Conservation (phyloP, 2,113 vertebrate species). For the Ifrita kowaldi region DNA sequence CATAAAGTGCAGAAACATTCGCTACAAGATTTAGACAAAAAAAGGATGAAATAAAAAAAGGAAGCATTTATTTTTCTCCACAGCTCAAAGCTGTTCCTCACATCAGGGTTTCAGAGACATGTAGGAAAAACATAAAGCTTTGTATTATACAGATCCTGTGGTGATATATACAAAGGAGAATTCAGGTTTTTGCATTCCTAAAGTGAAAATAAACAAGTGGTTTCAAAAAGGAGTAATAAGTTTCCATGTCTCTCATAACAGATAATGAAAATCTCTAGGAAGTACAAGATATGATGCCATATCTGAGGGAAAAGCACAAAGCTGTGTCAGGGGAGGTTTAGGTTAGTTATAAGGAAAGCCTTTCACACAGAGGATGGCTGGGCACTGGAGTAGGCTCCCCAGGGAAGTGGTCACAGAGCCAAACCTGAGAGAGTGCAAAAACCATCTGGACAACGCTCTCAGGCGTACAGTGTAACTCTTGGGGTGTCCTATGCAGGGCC, state of each 20-base stretch:
- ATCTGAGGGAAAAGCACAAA: neutral
- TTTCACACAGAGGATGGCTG: neutral
- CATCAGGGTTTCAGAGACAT: neutral
- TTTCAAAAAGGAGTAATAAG: neutral
- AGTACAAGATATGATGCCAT: neutral
- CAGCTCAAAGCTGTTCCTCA: neutral
- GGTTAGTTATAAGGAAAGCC: neutral
- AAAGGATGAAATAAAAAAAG: neutral
- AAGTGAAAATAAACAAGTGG: neutral
- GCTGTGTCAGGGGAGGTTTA: neutral
- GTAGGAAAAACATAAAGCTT: neutral
- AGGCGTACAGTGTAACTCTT: neutral
- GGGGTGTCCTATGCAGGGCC: neutral
- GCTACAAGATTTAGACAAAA: neutral
- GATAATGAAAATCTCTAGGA: neutral
- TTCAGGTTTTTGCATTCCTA: neutral
- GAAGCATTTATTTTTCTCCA: neutral
- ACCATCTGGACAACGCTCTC: fast-evolving
- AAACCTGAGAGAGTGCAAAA: neutral
- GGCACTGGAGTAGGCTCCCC: neutral
- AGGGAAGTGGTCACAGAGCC: neutral
- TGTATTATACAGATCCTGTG: neutral
- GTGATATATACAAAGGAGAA: neutral
- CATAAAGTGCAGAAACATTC: neutral
- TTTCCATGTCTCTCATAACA: neutral